Percentiles rank a stretch among this genome's conserved stretches.
Conservation (phyloP, 2,888 invertebrate genomes). For the Tachystola acroxantha region DNA sequence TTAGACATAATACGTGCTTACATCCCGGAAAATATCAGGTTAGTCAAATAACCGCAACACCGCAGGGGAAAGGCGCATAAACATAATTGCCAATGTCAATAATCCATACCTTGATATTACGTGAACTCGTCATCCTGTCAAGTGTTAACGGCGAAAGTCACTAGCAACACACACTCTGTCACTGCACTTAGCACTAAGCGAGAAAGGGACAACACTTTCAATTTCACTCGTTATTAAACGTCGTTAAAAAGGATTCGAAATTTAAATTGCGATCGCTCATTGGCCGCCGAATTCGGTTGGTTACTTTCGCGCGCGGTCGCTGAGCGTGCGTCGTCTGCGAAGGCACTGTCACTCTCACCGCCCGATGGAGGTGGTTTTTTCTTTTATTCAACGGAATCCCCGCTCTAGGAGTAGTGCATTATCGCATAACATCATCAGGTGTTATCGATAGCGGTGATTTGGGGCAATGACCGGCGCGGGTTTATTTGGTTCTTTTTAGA, state of each 20-base stretch:
- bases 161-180: conserved; percentile 45
- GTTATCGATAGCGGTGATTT: conserved; percentile 51
- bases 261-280: conserved; percentile 4
- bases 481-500: background rate
- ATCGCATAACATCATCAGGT: conserved; percentile 49
- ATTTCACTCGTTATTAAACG: conserved; percentile 17
- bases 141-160: conserved; percentile 54
- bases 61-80: background rate
- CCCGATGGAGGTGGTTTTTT: conserved; percentile 43
- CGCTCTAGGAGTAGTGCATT: conserved; percentile 53
- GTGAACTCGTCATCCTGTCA: conserved; percentile 55
- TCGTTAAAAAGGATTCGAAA: background rate
- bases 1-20: too few relatives aligned
- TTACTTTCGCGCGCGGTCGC: conserved; percentile 47
- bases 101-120: conserved; percentile 50
- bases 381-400: conserved; percentile 69
- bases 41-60: too few relatives aligned
- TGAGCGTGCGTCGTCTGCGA: conserved; percentile 40
- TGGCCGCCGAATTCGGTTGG: conserved; percentile 42
- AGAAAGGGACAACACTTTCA: conserved; percentile 23
- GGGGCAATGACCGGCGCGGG: conserved; percentile 25
- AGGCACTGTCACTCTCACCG: conserved; percentile 66
- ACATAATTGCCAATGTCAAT: conserved; percentile 4
- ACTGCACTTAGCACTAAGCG: conserved; percentile 36
- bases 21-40: too few relatives aligned